Conservation (phyloP, 2,797 vertebrate genomes). For the Myoxocephalus aenaeus region DNA sequence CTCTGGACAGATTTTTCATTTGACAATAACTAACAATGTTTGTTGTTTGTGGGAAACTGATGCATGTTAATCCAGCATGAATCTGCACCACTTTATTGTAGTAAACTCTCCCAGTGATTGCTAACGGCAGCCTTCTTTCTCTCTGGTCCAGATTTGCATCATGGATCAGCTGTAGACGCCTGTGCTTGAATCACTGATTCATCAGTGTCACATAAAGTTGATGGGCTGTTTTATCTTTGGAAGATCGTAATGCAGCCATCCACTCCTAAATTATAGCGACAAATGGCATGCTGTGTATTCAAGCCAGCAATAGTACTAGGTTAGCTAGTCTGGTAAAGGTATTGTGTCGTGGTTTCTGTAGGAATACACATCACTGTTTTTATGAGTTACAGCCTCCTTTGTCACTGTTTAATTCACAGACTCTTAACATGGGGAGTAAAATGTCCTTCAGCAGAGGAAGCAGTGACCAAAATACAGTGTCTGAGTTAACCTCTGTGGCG, state of each 20-base stretch:
- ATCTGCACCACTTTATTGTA: neutral
- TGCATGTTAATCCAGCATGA: neutral
- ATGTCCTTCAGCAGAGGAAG: conserved; percentile 75
- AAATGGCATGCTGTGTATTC: neutral
- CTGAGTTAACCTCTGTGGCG: conserved; percentile 67
- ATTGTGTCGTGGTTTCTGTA: conserved; percentile 2
- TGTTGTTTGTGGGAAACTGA: neutral
- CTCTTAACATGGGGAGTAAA: conserved; percentile 78
- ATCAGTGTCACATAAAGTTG: neutral
- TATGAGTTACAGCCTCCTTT: conserved; percentile 44
- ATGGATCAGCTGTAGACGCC: neutral
- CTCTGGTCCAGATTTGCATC: neutral
- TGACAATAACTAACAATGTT: neutral
- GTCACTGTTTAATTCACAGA: conserved; percentile 67
- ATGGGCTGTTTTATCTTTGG: neutral
- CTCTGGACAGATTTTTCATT: too few relatives aligned
- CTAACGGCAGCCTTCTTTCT: too few relatives aligned
- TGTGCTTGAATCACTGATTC: neutral
- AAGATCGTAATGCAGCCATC: neutral
- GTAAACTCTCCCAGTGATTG: neutral
- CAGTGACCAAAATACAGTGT: conserved; percentile 70
- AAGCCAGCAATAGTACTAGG: neutral
- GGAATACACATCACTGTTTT: neutral
- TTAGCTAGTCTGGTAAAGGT: neutral
- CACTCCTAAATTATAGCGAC: neutral